These are phyloP conservation scores for Anoplophora glabripennis DNA, from an alignment of 1,140 invertebrate species.

Conservation along the genomic window DNA sequence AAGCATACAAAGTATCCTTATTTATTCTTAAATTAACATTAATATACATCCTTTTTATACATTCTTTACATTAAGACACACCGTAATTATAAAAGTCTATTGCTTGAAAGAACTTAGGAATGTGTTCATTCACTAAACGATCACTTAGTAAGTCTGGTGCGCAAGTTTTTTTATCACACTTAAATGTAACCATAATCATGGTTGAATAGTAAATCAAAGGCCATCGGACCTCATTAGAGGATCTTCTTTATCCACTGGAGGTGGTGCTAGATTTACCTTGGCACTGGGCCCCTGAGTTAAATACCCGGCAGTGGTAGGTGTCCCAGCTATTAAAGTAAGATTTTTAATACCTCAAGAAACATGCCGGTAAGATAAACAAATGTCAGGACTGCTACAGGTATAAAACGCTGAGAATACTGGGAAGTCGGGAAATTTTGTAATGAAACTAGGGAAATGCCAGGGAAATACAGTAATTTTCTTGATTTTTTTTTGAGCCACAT, in stretches of 20 bases:
- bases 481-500: too few relatives aligned
- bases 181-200: constrained; percentile 11
- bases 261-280: constrained; percentile 72
- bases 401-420: too few relatives aligned
- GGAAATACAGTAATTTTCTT: too few relatives aligned
- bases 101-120: constrained; percentile 9
- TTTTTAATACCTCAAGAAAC: neutral
- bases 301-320: constrained; percentile 74
- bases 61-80: too few relatives aligned
- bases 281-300: constrained; percentile 74
- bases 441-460: too few relatives aligned
- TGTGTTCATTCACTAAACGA: neutral
- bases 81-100: neutral
- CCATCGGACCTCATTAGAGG: constrained; percentile 19
- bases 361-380: too few relatives aligned
- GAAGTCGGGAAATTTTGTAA: too few relatives aligned
- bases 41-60: too few relatives aligned
- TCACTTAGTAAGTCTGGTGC: neutral
- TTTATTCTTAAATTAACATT: too few relatives aligned
- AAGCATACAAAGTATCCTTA: too few relatives aligned
- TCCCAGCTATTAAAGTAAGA: constrained; percentile 21
- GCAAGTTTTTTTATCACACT: neutral
- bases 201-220: constrained; percentile 15
- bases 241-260: constrained; percentile 72
- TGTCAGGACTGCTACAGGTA: too few relatives aligned